phyloP scores from a whole-genome alignment of 1,140 invertebrate species.

The Lepeophtheirus salmonis region DNA sequence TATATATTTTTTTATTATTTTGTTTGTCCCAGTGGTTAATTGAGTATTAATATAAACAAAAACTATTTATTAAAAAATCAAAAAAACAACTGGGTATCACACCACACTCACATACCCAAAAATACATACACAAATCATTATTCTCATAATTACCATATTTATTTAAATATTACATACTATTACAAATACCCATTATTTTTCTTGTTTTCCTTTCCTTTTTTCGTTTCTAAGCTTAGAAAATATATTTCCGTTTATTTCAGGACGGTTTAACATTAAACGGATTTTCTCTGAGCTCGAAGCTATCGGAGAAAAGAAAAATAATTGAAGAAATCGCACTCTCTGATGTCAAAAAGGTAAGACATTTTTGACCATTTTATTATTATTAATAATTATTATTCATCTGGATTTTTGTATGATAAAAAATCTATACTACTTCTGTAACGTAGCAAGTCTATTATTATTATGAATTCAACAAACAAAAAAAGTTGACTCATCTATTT shows the following conservation, averaged over 20 bases:
- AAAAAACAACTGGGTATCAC: too few species aligned
- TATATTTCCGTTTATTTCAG: not conserved
- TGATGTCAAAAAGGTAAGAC: conserved; percentile 17
- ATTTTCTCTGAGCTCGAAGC: conserved; percentile 1
- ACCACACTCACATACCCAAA: too few species aligned
- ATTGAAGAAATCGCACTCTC: conserved; percentile 15
- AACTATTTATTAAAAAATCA: too few species aligned
- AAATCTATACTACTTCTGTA: not conserved
- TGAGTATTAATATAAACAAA: too few species aligned
- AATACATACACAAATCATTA: too few species aligned
- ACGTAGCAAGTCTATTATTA: not conserved
- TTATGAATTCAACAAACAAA: not conserved
- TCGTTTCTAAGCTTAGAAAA: not conserved
- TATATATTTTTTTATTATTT: too few species aligned
- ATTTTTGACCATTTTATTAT: not conserved
- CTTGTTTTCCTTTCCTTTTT: too few species aligned
- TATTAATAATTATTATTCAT: not conserved
- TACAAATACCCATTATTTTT: too few species aligned
- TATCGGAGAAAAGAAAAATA: conserved; percentile 14
- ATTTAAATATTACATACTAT: too few species aligned
- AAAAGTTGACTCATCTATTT: not conserved
- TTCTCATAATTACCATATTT: too few species aligned
- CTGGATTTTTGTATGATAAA: not conserved
- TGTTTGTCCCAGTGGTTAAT: too few species aligned
- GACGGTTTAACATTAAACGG: not conserved